phyloP scores from a whole-genome alignment of 2,113 vertebrate genomes.

The Stegastes partitus region DNA sequence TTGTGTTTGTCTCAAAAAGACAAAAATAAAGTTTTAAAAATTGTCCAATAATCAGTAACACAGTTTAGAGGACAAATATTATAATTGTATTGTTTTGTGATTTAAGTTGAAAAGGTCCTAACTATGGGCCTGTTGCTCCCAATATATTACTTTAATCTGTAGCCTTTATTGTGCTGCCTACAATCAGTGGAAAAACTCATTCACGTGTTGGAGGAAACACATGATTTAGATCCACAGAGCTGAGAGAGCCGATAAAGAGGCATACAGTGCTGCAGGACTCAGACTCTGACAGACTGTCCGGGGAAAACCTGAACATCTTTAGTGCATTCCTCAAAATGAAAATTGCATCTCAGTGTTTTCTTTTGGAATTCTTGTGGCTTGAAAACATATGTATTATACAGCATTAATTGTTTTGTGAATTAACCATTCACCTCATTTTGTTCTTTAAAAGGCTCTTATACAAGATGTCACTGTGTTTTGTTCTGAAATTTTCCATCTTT shows the following conservation, averaged over 20 bases:
- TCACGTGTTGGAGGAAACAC: background rate
- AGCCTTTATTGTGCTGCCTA: too few species aligned
- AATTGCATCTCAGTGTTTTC: background rate
- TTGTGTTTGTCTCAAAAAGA: too few species aligned
- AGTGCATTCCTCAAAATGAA: background rate
- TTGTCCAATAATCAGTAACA: too few species aligned
- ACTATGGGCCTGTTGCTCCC: too few species aligned
- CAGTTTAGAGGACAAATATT: too few species aligned
- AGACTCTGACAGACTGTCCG: background rate
- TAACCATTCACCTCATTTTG: background rate
- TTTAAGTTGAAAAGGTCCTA: too few species aligned
- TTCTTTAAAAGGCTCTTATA: background rate
- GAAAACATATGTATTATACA: background rate
- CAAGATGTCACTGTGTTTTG: conserved; percentile 4
- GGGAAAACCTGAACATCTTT: background rate
- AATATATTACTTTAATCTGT: too few species aligned
- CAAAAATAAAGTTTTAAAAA: too few species aligned
- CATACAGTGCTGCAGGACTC: background rate
- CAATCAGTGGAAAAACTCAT: background rate
- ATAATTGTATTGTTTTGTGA: too few species aligned
- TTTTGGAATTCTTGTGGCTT: background rate
- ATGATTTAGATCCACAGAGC: background rate
- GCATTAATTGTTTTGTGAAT: background rate
- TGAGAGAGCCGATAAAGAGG: background rate
- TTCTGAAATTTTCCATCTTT: background rate